Evolutionary conservation across 2,888 invertebrate species (phyloP).

Genomic region (Brachyopa scutellaris): DNA sequence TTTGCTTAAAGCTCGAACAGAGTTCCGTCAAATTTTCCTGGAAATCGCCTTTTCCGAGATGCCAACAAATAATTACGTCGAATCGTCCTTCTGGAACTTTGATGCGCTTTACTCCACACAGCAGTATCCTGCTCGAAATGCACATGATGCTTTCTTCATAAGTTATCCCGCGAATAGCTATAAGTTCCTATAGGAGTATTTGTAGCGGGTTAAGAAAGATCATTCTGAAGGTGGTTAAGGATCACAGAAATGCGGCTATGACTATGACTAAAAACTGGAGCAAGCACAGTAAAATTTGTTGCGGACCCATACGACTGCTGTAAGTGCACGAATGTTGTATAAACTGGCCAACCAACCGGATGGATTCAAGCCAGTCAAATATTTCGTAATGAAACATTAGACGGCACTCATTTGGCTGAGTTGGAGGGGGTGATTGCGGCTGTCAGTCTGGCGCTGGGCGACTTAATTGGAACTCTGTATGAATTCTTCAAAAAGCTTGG

Average conservation of each 20-base stretch:
- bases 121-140: constrained; percentile 99
- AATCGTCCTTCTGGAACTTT: constrained; percentile 99
- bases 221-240: constrained; percentile 97
- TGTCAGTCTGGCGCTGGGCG: constrained; percentile 92
- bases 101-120: constrained; percentile 99
- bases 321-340: constrained; percentile 97
- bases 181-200: constrained; percentile 93
- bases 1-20: constrained; percentile 94
- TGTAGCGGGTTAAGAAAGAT: constrained; percentile 93
- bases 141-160: constrained; percentile 99
- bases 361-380: constrained; percentile 94
- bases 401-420: constrained; percentile 99
- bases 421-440: constrained; percentile 98
- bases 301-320: constrained; percentile 98
- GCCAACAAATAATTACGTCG: constrained; percentile 98
- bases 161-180: constrained; percentile 86
- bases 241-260: constrained; percentile 90
- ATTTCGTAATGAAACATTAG: constrained; percentile 99
- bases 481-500: constrained; percentile 96
- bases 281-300: constrained; percentile 98
- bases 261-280: constrained; percentile 96
- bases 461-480: constrained; percentile 93
- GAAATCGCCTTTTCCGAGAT: constrained; percentile 99
- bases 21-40: constrained; percentile 98
- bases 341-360: constrained; percentile 89